Conservation (phyloP, 2,888 invertebrate genomes). For the Allacma fusca region DNA sequence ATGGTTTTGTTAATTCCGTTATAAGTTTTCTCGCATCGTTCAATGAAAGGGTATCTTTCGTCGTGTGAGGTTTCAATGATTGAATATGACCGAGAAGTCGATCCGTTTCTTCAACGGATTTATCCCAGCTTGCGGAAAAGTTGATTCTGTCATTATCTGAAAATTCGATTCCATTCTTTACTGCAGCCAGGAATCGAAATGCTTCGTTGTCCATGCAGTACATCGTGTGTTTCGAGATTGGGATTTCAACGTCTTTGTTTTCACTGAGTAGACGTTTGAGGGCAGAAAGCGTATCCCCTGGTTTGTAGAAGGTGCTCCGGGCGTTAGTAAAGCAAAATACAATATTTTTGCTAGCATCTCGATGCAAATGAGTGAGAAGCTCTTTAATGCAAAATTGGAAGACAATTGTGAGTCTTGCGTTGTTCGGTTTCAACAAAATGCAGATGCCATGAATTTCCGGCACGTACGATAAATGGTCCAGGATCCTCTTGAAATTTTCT, state of each 20-base stretch:
- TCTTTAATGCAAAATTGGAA: conserved; percentile 51
- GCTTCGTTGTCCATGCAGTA: conserved; percentile 56
- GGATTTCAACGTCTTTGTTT: conserved; percentile 34
- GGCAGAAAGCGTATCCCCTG: conserved; percentile 32
- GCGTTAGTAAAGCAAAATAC: conserved; percentile 52
- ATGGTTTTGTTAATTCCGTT: too few species aligned
- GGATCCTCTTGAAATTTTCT: conserved; percentile 47
- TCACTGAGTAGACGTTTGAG: conserved; percentile 24
- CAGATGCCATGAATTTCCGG: conserved; percentile 48
- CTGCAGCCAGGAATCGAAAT: conserved; percentile 50
- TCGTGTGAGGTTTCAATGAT: conserved; percentile 37
- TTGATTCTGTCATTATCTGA: conserved; percentile 32
- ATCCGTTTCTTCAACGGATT: conserved; percentile 44
- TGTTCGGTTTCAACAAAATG: conserved; percentile 52
- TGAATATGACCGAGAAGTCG: conserved; percentile 45
- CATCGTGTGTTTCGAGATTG: conserved; percentile 27
- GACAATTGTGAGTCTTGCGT: conserved; percentile 38
- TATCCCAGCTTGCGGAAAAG: conserved; percentile 46
- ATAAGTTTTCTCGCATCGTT: conserved; percentile 46
- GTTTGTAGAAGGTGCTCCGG: conserved; percentile 49
- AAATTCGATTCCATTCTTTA: conserved; percentile 45
- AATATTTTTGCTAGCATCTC: conserved; percentile 48
- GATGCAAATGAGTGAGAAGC: conserved; percentile 47
- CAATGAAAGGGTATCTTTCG: conserved; percentile 42
- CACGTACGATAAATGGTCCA: conserved; percentile 31